Evolutionary conservation across 2,797 vertebrate species (phyloP).

Genomic region (Anomalospiza imberbis): DNA sequence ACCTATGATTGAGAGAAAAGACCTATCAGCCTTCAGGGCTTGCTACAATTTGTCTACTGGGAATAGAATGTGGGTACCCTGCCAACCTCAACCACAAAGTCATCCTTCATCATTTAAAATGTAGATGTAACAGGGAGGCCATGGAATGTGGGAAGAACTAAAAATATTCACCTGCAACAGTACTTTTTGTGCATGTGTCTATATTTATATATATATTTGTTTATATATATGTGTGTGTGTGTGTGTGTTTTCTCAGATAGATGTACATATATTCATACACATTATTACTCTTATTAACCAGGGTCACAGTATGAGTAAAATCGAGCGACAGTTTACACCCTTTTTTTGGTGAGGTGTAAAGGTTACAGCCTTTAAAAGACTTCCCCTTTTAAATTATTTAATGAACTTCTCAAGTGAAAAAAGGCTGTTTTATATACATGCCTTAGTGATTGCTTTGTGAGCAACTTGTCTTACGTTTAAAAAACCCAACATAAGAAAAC

Average conservation of each 20-base stretch:
- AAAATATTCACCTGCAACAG: not conserved
- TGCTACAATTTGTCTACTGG: not conserved
- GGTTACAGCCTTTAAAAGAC: not conserved
- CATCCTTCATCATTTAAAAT: not conserved
- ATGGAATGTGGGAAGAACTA: not conserved
- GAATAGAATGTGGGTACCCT: not conserved
- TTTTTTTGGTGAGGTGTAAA: not conserved
- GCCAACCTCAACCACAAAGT: not conserved
- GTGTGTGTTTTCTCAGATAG: not conserved
- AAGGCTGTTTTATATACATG: rapidly evolving
- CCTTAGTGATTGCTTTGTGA: not conserved
- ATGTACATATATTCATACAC: not conserved
- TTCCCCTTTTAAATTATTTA: not conserved
- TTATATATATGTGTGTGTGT: not conserved
- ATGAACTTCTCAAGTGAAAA: not conserved
- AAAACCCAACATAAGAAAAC: not conserved
- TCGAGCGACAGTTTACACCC: not conserved
- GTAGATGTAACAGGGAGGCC: not conserved
- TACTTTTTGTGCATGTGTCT: not conserved
- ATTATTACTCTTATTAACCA: not conserved
- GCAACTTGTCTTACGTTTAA: not conserved
- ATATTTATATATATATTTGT: not conserved
- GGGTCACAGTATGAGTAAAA: not conserved
- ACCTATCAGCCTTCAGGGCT: not conserved
- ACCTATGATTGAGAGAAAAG: not conserved